Evolutionary conservation across 1,140 invertebrate species (phyloP).

Genomic region (Temnothorax curvispinosus): DNA sequence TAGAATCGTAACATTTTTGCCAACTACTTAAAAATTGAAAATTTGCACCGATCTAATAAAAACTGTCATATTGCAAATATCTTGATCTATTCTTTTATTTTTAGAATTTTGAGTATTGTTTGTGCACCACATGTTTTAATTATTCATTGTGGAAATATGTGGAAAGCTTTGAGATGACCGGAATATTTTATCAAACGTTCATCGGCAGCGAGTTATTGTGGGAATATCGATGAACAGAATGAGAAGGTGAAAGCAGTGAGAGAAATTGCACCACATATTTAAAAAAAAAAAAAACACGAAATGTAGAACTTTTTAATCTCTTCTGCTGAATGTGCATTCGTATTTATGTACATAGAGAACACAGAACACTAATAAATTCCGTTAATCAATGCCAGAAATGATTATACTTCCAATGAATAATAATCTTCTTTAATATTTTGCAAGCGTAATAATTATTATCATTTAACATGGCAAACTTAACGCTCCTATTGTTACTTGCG

Average conservation of each 20-base stretch:
- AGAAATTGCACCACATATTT: not conserved
- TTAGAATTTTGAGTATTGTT: not conserved
- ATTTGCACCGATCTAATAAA: not conserved
- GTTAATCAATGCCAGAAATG: not conserved
- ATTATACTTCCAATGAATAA: not conserved
- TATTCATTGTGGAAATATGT: not conserved
- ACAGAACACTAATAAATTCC: not conserved
- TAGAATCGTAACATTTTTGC: not conserved
- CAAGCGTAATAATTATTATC: slow-evolving; percentile 25
- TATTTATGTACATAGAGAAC: not conserved
- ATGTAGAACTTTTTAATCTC: not conserved
- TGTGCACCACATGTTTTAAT: not conserved
- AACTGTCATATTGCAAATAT: not conserved
- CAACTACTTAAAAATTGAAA: not conserved
- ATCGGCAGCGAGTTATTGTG: not conserved
- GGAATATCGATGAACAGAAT: not conserved
- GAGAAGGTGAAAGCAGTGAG: not conserved
- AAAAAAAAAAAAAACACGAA: slow-evolving; percentile 18
- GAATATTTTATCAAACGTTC: not conserved
- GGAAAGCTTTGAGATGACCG: not conserved
- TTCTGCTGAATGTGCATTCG: not conserved
- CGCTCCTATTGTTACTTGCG: not conserved
- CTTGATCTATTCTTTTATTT: not conserved
- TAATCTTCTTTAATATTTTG: slow-evolving; percentile 33
- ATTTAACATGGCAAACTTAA: slow-evolving; percentile 28